A percentile compares a stretch with the other conserved stretches of the same genome.
These are phyloP conservation scores for Hyposoter didymator DNA, from an alignment of 2,888 invertebrate species.

Conservation along the genomic window DNA sequence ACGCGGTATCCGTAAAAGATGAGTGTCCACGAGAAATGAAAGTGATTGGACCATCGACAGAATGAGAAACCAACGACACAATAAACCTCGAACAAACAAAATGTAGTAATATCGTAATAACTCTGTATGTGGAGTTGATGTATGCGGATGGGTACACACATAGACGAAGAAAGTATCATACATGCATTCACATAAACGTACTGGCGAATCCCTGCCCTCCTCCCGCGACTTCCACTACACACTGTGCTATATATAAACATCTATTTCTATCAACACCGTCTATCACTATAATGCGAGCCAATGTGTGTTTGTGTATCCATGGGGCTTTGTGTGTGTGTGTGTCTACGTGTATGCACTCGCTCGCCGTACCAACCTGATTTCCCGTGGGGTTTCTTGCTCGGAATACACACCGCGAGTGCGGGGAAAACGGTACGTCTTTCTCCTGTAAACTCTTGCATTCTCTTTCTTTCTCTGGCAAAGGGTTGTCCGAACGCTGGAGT, in stretches of 20 bases:
- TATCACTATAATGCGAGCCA: conserved; percentile 48
- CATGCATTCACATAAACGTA: conserved; percentile 32
- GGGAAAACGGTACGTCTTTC: conserved; percentile 15
- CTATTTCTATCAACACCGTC: conserved; percentile 26
- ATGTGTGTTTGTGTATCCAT: conserved; percentile 39
- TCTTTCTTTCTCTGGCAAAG: conserved; percentile 46
- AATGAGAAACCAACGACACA: conserved; percentile 67
- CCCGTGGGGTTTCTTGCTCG: conserved; percentile 78
- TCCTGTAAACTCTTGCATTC: conserved; percentile 1
- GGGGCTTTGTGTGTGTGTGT: conserved; percentile 49
- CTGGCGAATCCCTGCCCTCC: conserved; percentile 11
- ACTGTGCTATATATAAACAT: conserved; percentile 27
- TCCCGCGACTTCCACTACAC: neutral
- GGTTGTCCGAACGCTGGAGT: conserved; percentile 47
- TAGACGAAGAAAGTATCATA: neutral
- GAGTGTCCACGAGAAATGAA: conserved; percentile 58
- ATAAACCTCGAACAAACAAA: conserved; percentile 74
- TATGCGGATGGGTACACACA: conserved; percentile 14
- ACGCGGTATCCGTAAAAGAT: conserved; percentile 52
- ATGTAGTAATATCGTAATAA: conserved; percentile 73
- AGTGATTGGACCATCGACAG: conserved; percentile 49
- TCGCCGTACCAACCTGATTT: conserved; percentile 78
- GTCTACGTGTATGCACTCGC: conserved; percentile 48
- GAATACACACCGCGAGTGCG: conserved; percentile 60
- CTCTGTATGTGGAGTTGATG: conserved; percentile 56